Conservation (phyloP, 2,113 vertebrate genomes). For the Semicossyphus pulcher region DNA sequence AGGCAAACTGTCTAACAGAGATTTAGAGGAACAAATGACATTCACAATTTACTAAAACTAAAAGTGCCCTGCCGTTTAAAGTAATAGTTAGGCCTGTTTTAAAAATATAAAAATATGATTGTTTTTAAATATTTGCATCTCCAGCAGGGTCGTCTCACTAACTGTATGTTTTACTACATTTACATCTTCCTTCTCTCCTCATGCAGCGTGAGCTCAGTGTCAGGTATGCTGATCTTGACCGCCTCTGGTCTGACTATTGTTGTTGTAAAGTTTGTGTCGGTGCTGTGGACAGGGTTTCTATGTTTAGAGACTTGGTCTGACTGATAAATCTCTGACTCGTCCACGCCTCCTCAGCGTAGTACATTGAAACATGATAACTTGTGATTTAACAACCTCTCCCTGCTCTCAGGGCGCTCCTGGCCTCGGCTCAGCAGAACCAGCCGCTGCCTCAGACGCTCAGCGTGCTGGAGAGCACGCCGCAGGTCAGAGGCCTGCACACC, state of each 20-base stretch:
- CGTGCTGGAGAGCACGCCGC: constrained; percentile 95
- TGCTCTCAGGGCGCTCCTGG: constrained; percentile 91
- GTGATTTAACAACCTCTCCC: constrained; percentile 6
- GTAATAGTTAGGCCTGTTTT: too few species aligned
- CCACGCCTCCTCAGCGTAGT: background rate
- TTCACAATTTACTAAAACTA: too few species aligned
- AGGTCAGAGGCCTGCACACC: constrained; percentile 98
- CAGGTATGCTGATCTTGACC: constrained; percentile 84
- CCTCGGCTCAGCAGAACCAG: constrained; percentile 97
- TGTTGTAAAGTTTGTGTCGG: too few species aligned
- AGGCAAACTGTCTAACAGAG: too few species aligned
- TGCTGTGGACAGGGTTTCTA: background rate
- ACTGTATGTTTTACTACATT: background rate
- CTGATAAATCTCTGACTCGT: background rate
- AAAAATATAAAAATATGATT: too few species aligned
- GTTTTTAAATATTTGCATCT: too few species aligned
- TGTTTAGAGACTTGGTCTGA: background rate
- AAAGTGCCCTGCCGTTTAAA: too few species aligned
- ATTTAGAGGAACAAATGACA: too few species aligned
- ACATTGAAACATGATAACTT: too few species aligned
- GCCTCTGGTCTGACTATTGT: background rate
- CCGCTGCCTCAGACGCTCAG: constrained; percentile 96
- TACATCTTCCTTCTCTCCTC: constrained; percentile 45
- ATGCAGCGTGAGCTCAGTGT: constrained; percentile 95
- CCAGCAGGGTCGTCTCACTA: background rate